Evolutionary conservation across 2,113 vertebrate genomes (phyloP).

Genomic region (Oreochromis aureus): DNA sequence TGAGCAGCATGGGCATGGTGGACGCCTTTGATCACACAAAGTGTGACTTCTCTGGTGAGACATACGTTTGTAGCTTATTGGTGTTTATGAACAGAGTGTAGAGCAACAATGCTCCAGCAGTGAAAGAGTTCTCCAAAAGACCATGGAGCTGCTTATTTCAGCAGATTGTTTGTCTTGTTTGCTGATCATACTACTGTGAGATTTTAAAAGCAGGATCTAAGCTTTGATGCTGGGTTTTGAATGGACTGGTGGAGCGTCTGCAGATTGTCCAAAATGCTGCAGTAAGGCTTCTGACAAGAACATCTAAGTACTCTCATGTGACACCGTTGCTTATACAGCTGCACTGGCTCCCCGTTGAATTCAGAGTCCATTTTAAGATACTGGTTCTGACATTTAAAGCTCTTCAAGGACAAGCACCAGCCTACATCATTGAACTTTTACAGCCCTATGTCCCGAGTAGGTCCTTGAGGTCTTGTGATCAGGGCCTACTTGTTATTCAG

Average conservation of each 20-base stretch:
- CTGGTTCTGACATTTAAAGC: too few species aligned
- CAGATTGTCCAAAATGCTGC: not conserved
- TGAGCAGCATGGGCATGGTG: slow-evolving; percentile 76
- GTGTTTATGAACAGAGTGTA: not conserved
- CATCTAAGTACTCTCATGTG: too few species aligned
- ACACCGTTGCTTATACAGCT: too few species aligned
- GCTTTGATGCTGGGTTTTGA: not conserved
- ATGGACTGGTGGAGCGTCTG: fast-evolving
- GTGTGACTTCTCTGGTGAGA: slow-evolving; percentile 74
- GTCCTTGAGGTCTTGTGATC: too few species aligned
- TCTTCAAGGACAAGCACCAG: too few species aligned
- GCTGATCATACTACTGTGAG: too few species aligned
- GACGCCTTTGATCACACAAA: slow-evolving; percentile 62
- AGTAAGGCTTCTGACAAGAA: too few species aligned
- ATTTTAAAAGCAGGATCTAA: not conserved
- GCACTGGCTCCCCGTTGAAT: too few species aligned
- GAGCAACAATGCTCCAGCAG: not conserved
- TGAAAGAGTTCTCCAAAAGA: not conserved
- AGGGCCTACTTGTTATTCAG: too few species aligned
- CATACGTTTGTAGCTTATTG: not conserved
- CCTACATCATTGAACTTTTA: too few species aligned
- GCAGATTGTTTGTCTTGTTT: not conserved
- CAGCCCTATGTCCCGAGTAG: too few species aligned
- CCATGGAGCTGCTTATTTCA: not conserved
- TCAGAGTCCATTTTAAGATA: too few species aligned